Evolutionary conservation across 2,113 vertebrate species (phyloP), one percentile per base, ranked within the genome.

Genomic region (Scophthalmus maximus): DNA sequence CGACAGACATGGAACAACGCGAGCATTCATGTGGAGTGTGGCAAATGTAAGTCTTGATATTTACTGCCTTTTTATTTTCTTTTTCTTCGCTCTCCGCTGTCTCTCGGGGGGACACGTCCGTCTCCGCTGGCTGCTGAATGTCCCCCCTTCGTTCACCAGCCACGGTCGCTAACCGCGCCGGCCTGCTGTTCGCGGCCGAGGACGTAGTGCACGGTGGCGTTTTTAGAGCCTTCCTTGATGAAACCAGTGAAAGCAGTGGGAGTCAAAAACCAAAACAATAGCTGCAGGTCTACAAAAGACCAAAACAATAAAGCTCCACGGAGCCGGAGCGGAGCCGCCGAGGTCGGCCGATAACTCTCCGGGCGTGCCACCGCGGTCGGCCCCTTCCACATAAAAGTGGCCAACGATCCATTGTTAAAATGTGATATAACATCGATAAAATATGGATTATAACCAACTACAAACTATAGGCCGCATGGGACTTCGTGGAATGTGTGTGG

Each of bases 401-500:
- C 32, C 36, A 34, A 9, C 53, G 50, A 25, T 40, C 9, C 23
- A 51, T 8, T 68, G 18, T 29, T 29, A 6, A 44, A 15, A 50
- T 23, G 49, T 25, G 14, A 50, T 50, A 12, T 11, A 49, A 49
- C 11, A 49, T 50, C 11, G 15, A 12, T 18, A 23, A 68, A 50
- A 30, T 57, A 51, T 15, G 29, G 17, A 67, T 79, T 17, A 9
- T 55, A 46, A 60, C 5, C 1, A 0, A 3, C 22, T 3, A 26
- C 0, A 23, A 34, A 62, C 47, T 29, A 29, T n/a, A 52, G n/a
- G 29, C 11, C 46, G 53, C 62, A 9, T 1, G 23, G 14, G 32
- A 30, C 52, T 6, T 38, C n/a, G 27, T 30, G 44, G 51, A 65
- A 51, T 66, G 64, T 60, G 27, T 51, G 40, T 20, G 25, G 67